A percentile compares a stretch with the other conserved stretches of the same genome.
phyloP scores from a whole-genome alignment of 2,797 vertebrate genomes.

The Orestias chungarensis region DNA sequence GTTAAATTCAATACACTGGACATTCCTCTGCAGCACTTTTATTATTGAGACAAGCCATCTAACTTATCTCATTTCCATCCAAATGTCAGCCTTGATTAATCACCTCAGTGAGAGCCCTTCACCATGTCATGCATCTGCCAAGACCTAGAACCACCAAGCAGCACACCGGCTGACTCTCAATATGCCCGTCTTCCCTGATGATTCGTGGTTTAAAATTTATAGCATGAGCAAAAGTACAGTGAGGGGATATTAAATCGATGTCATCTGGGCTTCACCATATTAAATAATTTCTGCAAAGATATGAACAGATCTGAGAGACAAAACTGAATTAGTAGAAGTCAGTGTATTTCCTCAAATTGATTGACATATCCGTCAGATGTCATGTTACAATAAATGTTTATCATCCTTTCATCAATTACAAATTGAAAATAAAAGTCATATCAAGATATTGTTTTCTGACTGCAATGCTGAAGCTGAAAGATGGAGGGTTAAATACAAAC shows the following conservation, averaged over 20 bases:
- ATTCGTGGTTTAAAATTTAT: slow-evolving; percentile 37
- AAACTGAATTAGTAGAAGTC: slow-evolving; percentile 52
- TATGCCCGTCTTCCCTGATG: slow-evolving; percentile 6
- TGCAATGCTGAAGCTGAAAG: slow-evolving; percentile 12
- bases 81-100: slow-evolving; percentile 78
- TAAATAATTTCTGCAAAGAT: slow-evolving; percentile 33
- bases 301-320: slow-evolving; percentile 32
- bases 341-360: slow-evolving; percentile 59
- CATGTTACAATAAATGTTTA: slow-evolving; percentile 75
- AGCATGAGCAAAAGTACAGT: slow-evolving; percentile 21
- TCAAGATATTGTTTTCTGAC: slow-evolving; percentile 37
- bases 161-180: slow-evolving; percentile 56
- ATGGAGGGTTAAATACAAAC: slow-evolving; percentile 48
- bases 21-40: slow-evolving; percentile 52
- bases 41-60: slow-evolving; percentile 61
- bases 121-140: slow-evolving; percentile 64
- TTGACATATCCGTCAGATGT: slow-evolving; percentile 63
- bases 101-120: slow-evolving; percentile 64
- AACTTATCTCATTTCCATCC: slow-evolving; percentile 70
- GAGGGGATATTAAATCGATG: slow-evolving; percentile 59
- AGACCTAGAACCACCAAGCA: slow-evolving; percentile 36
- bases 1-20: slow-evolving; percentile 45
- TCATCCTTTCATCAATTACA: slow-evolving; percentile 73
- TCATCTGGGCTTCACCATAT: slow-evolving; percentile 56
- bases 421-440: slow-evolving; percentile 71